A percentile compares a stretch with the other conserved stretches of the same genome.
phyloP scores from a whole-genome alignment of 2,113 vertebrate genomes.

The Lasiurus borealis region DNA sequence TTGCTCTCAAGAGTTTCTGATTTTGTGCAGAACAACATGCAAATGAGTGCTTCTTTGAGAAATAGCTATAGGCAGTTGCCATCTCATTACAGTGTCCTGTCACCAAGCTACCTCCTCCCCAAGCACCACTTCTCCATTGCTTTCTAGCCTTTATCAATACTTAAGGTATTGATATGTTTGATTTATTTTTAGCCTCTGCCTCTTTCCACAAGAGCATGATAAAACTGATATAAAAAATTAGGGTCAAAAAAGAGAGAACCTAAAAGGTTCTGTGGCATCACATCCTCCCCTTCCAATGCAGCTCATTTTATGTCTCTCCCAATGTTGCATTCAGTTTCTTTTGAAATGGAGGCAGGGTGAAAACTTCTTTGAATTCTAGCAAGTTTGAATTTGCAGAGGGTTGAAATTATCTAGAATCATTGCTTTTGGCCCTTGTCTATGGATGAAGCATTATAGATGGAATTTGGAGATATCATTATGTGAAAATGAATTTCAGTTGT shows the following conservation, averaged over 20 bases:
- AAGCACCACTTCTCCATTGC: not conserved
- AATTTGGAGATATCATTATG: not conserved
- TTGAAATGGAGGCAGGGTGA: not conserved
- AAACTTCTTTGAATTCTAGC: conserved; percentile 1
- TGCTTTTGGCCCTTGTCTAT: conserved; percentile 39
- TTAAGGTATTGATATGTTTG: not conserved
- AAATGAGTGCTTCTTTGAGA: not conserved
- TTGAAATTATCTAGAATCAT: conserved; percentile 40
- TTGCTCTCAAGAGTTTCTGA: not conserved
- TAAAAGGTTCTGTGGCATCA: not conserved
- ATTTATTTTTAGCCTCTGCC: not conserved
- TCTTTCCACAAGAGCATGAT: not conserved
- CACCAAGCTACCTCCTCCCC: not conserved
- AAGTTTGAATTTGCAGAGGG: conserved; percentile 17
- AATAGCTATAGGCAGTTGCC: not conserved
- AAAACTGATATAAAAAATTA: not conserved
- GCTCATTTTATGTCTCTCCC: not conserved
- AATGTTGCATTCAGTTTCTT: not conserved
- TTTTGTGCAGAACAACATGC: not conserved
- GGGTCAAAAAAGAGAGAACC: not conserved
- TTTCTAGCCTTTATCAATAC: not conserved
- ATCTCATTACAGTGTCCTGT: not conserved
- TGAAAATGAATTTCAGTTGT: conserved; percentile 56
- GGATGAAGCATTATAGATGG: not conserved
- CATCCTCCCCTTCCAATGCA: not conserved